Percentiles rank a stretch among this genome's conserved stretches.
phyloP scores from a whole-genome alignment of 2,888 invertebrate species.

The Neoitamus cyanurus region DNA sequence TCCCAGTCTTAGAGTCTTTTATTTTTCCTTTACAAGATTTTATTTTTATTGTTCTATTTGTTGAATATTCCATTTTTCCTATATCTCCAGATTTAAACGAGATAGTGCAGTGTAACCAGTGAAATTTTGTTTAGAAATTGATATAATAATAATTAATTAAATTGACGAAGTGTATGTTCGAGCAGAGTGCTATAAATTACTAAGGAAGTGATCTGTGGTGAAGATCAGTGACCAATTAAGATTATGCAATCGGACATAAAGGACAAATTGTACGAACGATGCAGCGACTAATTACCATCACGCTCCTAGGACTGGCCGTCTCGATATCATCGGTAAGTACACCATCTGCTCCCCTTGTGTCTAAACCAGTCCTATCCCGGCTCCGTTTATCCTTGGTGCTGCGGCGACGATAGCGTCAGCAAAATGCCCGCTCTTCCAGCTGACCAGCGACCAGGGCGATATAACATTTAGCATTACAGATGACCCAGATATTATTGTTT shows the following conservation, averaged over 20 bases:
- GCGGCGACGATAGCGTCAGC: not conserved
- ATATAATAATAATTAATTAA: not conserved
- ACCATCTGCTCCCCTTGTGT: not conserved
- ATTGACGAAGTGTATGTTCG: not conserved
- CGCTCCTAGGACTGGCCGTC: slow-evolving; percentile 33
- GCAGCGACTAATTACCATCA: slow-evolving; percentile 48
- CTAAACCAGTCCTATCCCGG: not conserved
- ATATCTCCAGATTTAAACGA: not conserved
- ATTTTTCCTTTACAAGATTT: too few species aligned
- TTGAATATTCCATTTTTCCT: too few species aligned
- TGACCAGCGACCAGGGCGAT: not conserved
- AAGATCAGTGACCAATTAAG: slow-evolving; percentile 43
- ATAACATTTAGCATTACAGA: not conserved
- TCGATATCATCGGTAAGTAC: slow-evolving; percentile 41
- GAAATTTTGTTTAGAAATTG: not conserved
- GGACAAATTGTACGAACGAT: slow-evolving; percentile 35
- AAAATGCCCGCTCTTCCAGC: not conserved
- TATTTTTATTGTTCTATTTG: too few species aligned
- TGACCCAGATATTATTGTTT: slow-evolving; percentile 14
- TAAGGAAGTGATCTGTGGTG: slow-evolving; percentile 12
- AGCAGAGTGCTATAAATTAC: not conserved
- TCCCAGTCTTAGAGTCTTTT: too few species aligned
- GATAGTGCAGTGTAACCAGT: not conserved
- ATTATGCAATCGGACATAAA: slow-evolving; percentile 49
- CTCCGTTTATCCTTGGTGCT: not conserved